These are phyloP conservation scores for Alloscopus bannaensis DNA, from an alignment of 2,888 invertebrate genomes.

Conservation along the genomic window DNA sequence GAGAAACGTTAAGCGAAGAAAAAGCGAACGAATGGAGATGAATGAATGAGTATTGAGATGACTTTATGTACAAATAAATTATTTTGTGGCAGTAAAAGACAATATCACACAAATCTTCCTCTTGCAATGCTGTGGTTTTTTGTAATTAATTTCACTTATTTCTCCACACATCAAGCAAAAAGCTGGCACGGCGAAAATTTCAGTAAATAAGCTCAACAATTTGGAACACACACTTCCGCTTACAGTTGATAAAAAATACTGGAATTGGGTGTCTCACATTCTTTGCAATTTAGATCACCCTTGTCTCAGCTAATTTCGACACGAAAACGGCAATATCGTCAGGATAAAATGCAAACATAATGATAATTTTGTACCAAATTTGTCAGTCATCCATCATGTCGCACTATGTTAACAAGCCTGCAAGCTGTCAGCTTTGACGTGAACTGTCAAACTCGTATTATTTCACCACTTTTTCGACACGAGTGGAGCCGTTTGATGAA, in stretches of 20 bases:
- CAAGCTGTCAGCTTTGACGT: conserved; percentile 52
- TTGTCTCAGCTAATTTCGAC: no score
- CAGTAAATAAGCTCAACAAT: no score
- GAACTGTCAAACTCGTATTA: conserved; percentile 12
- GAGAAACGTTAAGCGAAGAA: conserved; percentile 30
- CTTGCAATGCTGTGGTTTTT: conserved; percentile 5
- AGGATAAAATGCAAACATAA: no score
- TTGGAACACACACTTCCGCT: no score
- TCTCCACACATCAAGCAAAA: no score
- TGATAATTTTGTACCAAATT: conserved; percentile 61
- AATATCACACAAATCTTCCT: conserved; percentile 49
- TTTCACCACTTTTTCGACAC: conserved; percentile 19
- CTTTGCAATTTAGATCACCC: no score
- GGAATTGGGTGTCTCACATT: no score
- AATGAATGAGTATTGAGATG: conserved; percentile 55
- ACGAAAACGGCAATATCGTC: no score
- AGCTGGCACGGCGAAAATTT: no score
- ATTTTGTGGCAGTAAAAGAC: conserved; percentile 66
- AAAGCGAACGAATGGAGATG: conserved; percentile 52
- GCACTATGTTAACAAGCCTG: conserved; percentile 68
- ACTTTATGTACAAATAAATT: conserved; percentile 67
- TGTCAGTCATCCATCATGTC: conserved; percentile 69
- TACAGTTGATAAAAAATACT: no score
- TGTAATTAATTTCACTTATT: conserved; percentile 19
- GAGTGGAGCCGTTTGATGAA: not conserved